Evolutionary conservation across 2,888 invertebrate species (phyloP).

Genomic region (Agrenia bidenticulata): DNA sequence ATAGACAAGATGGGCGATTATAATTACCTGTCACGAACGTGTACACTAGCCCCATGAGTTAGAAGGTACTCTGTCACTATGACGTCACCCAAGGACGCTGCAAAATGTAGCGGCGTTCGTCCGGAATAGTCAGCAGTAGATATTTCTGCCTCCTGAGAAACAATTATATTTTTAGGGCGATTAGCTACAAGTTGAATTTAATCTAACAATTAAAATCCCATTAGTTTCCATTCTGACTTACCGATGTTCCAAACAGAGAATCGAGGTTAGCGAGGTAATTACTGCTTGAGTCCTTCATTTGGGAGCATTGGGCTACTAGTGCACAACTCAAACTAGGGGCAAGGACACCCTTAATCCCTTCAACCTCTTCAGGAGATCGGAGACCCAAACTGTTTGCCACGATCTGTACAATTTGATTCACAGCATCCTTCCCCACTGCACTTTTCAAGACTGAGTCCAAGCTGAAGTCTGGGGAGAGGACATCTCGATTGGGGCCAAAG

Average conservation of each 20-base stretch:
- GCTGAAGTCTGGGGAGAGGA: neutral
- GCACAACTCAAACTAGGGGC: constrained; percentile 71
- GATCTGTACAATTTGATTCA: constrained; percentile 62
- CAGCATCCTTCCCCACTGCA: constrained; percentile 51
- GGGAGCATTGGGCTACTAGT: constrained; percentile 60
- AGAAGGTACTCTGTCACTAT: constrained; percentile 72
- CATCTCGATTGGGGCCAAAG: constrained; percentile 19
- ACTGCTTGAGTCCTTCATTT: constrained; percentile 54
- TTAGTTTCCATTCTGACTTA: constrained; percentile 23
- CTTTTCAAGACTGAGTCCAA: constrained; percentile 22
- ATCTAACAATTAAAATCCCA: too few relatives aligned
- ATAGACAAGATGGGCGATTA: too few relatives aligned
- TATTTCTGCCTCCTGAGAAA: constrained; percentile 42
- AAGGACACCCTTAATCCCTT: constrained; percentile 64
- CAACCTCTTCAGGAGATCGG: constrained; percentile 62
- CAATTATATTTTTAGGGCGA: neutral
- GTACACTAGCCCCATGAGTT: constrained; percentile 77
- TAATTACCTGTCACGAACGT: constrained; percentile 67
- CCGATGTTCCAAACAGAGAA: constrained; percentile 54
- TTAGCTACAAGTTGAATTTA: neutral
- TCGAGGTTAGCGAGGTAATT: constrained; percentile 61
- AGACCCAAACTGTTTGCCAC: constrained; percentile 63
- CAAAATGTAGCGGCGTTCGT: constrained; percentile 63
- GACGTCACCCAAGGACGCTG: constrained; percentile 70
- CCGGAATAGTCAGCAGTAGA: constrained; percentile 47